Base-by-base conservation (phyloP, 2,888 invertebrate species). In the Macroteleia sp. region DNA sequence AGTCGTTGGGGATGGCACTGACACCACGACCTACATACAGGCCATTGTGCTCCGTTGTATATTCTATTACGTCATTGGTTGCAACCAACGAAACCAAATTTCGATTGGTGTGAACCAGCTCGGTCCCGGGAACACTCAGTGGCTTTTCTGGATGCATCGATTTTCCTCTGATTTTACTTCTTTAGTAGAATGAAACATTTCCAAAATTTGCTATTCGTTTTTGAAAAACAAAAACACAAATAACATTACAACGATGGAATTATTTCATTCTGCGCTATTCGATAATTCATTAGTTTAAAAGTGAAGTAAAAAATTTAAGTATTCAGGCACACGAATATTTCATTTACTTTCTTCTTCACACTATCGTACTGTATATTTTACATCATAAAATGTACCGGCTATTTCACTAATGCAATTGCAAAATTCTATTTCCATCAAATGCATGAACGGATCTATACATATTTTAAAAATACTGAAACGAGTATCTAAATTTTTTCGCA, bases 1-100 rank as follows among this genome's bases (percentile, higher is more conserved):
- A 54, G 69, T 73, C 41, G 75, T 73, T 71, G 64, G 64, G 77
- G 76, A 79, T 81, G 82, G 87, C 83, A 86, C 85, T 87, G 87
- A 87, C 87, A 88, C 86, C 82, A 81, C 87, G 88, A 88, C 88
- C 88, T 87, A 88, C 84, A 88, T 88, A 83, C 86, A 82, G 87
- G 88, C 88, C 88, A 88, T 88, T 88, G 88, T 88, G 84, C 88
- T 82, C 81, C 80, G 69, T 82, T 81, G 83, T 87, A 85, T 79
- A 83, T 80, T 84, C 85, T 80, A 85, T 88, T 86, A 86, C 87
- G 87, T 88, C 88, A 88, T 82, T 81, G 83, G 81, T 80, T 81
- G 83, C 85, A 83, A 75, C 77, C 74, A 56, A 66, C 73, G 64
- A 77, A 73, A 73, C 79, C 71, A 41, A 80, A 74, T 77, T 67